phyloP scores from a whole-genome alignment of 92 coral and sea anemone species.

The Porites divaricata region DNA sequence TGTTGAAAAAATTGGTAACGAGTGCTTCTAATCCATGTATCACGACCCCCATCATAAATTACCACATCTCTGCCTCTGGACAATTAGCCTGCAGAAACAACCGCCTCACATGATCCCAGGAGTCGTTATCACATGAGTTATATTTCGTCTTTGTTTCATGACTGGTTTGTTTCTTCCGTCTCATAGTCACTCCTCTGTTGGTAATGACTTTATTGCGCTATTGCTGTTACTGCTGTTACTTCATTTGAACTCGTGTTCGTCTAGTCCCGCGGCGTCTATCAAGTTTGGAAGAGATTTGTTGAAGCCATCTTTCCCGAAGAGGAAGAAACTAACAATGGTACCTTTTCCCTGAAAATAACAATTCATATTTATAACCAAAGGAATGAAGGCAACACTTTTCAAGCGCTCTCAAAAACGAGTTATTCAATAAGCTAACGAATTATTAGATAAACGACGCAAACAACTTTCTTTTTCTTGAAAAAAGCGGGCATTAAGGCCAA shows the following conservation, averaged over 20 bases:
- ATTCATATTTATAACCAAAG: neutral
- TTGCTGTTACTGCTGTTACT: neutral
- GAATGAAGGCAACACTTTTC: neutral
- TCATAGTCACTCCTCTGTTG: neutral
- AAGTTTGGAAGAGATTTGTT: slow-evolving; percentile 73
- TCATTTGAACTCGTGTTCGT: slow-evolving; percentile 52
- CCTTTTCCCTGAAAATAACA: slow-evolving; percentile 84
- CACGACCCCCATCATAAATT: no score
- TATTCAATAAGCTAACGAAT: neutral
- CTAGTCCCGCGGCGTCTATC: slow-evolving; percentile 27
- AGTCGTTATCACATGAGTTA: no score
- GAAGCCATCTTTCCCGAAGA: slow-evolving; percentile 84
- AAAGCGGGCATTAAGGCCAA: no score
- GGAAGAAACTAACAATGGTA: slow-evolving; percentile 76
- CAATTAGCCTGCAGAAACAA: no score
- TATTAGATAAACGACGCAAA: neutral
- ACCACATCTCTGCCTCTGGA: no score
- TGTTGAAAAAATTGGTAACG: no score
- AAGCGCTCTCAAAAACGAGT: neutral
- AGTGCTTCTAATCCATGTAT: no score
- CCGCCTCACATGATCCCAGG: no score
- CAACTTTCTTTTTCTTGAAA: no score
- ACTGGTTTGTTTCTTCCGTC: neutral
- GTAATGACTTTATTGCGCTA: neutral
- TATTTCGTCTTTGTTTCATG: neutral